These are phyloP conservation scores for Agelastica alni DNA, from an alignment of 2,888 invertebrate species.

Conservation along the genomic window DNA sequence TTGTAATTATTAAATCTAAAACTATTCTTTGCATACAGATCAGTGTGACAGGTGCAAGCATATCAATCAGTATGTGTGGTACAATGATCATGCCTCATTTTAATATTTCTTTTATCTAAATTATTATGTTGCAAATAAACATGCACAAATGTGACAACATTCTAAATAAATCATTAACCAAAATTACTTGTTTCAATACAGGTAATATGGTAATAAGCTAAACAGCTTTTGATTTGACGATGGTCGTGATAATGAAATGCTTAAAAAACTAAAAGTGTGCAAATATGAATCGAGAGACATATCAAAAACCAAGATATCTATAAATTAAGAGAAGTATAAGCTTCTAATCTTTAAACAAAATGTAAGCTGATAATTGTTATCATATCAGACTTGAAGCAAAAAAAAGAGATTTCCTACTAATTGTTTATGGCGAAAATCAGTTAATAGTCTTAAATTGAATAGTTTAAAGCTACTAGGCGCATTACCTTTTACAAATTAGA, in stretches of 20 bases:
- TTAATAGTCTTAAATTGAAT: no score
- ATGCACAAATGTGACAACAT: constrained; percentile 2
- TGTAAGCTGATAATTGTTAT: no score
- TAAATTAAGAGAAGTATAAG: not conserved
- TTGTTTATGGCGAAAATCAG: no score
- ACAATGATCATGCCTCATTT: constrained; percentile 49
- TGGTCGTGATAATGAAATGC: constrained; percentile 12
- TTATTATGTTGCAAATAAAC: constrained; percentile 1
- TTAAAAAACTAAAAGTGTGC: constrained; percentile 5
- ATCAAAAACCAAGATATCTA: no score
- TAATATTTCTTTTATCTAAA: constrained; percentile 37
- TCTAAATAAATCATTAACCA: not conserved
- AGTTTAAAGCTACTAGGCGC: no score
- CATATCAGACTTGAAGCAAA: no score
- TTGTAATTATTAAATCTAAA: constrained; percentile 26
- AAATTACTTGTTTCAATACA: not conserved
- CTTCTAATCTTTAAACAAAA: no score
- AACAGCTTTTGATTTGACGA: constrained; percentile 8
- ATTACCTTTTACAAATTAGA: no score
- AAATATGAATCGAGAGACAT: constrained; percentile 1
- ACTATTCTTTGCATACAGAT: constrained; percentile 51
- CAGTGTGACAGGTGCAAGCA: constrained; percentile 43
- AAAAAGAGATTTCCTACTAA: no score
- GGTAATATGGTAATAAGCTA: no score
- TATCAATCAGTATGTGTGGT: constrained; percentile 32